phyloP scores from a whole-genome alignment of 2,888 invertebrate species.

The Oligia strigilis region DNA sequence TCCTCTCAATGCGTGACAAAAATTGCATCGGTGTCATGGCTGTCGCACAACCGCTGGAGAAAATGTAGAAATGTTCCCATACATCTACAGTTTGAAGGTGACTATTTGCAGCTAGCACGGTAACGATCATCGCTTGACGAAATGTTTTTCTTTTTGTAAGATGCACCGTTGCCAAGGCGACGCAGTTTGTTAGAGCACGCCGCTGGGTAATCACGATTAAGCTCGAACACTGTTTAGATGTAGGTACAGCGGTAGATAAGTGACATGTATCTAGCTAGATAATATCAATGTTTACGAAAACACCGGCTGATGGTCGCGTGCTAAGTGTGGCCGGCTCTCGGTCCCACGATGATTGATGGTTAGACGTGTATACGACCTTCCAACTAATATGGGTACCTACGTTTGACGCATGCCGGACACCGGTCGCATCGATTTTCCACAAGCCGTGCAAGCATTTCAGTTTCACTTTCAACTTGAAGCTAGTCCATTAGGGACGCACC shows the following conservation, averaged over 20 bases:
- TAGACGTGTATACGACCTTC: slow-evolving; percentile 77
- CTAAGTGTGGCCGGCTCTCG: slow-evolving; percentile 66
- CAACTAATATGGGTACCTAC: slow-evolving; percentile 73
- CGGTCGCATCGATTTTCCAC: slow-evolving; percentile 86
- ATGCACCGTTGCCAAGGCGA: slow-evolving; percentile 82
- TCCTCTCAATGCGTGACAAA: slow-evolving; percentile 65
- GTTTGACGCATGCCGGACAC: slow-evolving; percentile 80
- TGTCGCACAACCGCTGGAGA: slow-evolving; percentile 72
- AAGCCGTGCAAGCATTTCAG: slow-evolving; percentile 77
- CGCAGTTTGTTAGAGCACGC: slow-evolving; percentile 77
- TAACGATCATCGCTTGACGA: slow-evolving; percentile 78
- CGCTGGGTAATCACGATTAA: slow-evolving; percentile 69
- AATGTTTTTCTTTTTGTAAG: slow-evolving; percentile 69
- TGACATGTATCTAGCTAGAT: slow-evolving; percentile 51
- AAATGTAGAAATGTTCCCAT: slow-evolving; percentile 88
- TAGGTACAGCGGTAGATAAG: slow-evolving; percentile 53
- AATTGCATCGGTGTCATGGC: slow-evolving; percentile 66
- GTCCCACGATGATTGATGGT: slow-evolving; percentile 80
- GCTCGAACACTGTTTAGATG: slow-evolving; percentile 63
- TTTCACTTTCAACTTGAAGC: slow-evolving; percentile 82
- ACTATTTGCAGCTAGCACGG: slow-evolving; percentile 78
- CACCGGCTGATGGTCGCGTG: slow-evolving; percentile 72
- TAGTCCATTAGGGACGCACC: slow-evolving; percentile 79
- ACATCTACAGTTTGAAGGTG: slow-evolving; percentile 88
- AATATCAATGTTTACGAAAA: slow-evolving; percentile 55